Evolutionary conservation across 2,797 vertebrate species (phyloP), one percentile per base, ranked within the genome.

Genomic region (Gymnothorax javanicus): DNA sequence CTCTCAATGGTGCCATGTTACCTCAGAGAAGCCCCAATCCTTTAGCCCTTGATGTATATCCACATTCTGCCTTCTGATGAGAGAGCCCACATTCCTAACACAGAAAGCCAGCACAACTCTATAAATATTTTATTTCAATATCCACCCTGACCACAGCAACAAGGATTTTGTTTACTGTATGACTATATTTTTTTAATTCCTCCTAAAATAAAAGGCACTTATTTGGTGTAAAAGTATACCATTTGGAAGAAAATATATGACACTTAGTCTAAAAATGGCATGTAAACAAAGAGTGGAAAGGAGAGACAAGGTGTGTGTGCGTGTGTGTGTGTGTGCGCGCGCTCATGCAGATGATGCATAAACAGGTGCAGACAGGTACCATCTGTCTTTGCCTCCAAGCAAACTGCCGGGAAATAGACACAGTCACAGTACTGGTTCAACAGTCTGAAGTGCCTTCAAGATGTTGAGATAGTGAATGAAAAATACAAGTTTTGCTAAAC

Each of bases 401-500:
- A 7, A 23, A 54, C 75, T 52, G 56, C 52, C 13, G 33, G 33
- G 2, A 43, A 43, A 43, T 43, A 43, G 9, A 59, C 58, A 59
- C 58, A 59, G 4, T 9, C 4, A 9, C 9, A 59, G 88, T 89
- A 84, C 91, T 90, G 92, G 90, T 82, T 89, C 88, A 27, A 88
- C 89, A 90, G 91, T 90, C 90, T 90, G 91, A 93, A 90, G 90
- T 92, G 85, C 79, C 69, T 71, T 84, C 86, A 93, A 91, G 88
- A 87, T 87, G 84, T 88, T 90, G 91, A 87, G 88, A 92, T 54
- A 92, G 92, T 89, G 89, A 88, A 90, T 90, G 75, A 88, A 86
- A 89, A 91, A 86, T 88, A 86, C 83, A 7, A 79, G 75, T 52
- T 89, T 86, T 88, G 87, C 12, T 8, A 85, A 85, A 79, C 81